Base-by-base conservation (phyloP, 2,888 invertebrate species). In the Linhomoeus sp. region DNA sequence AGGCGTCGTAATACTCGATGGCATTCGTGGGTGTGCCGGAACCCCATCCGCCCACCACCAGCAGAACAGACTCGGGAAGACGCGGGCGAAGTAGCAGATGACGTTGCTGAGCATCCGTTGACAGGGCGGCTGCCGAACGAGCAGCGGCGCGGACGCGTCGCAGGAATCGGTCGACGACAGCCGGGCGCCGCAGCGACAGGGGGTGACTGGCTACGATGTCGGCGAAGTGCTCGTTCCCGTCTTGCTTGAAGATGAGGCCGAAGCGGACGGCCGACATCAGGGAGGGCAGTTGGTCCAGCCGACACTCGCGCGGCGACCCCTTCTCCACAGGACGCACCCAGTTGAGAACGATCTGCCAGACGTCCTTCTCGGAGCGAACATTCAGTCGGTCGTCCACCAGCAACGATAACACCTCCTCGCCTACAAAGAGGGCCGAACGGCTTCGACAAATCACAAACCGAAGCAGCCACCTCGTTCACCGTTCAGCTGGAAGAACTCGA, bases 21-120 rank as follows among this genome's bases (percentile, higher is more conserved):
- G 68, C 60, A 67, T 77, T 79, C 1, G 81, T 81, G 0, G 81
- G 81, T 52, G 78, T 78, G n/a, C 81, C 81, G 19, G 78, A 67
- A 50, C 68, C 70, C 84, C n/a, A n/a, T n/a, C n/a, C n/a, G n/a
- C n/a, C n/a, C n/a, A n/a, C n/a, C n/a, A n/a, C n/a, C n/a, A n/a
- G 70, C 37, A 72, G 56, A 22, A 71, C 60, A 56, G 71, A 69
- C 50, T 66, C 61, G 1, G 72, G 72, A n/a, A 81, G 75, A 50
- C 84, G 70, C 0, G 83, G 81, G 2, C 43, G 43, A n/a, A n/a
- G n/a, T n/a, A n/a, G n/a, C n/a, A n/a, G n/a, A n/a, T n/a, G n/a
- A n/a, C n/a, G n/a, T n/a, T n/a, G n/a, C n/a, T n/a, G n/a, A n/a
- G n/a, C n/a, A n/a, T n/a, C n/a, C n/a, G n/a, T n/a, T n/a, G n/a